Evolutionary conservation across 2,888 invertebrate species (phyloP), one percentile per base, ranked within the genome.

Genomic region (Hedychridium roseum): DNA sequence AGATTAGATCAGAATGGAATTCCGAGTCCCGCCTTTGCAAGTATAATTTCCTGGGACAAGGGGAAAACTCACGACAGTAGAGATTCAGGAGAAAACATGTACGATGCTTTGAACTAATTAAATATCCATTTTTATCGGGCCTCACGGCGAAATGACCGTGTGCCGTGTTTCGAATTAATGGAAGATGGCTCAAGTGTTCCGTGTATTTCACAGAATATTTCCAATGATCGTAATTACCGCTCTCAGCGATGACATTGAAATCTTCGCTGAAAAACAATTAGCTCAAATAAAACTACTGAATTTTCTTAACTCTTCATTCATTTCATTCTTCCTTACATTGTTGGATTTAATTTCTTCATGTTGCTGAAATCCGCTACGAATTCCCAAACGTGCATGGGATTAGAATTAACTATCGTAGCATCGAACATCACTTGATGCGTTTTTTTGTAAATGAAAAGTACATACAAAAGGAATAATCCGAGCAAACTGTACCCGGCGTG

Each of bases 311-410:
- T 34, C 2, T 20, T 20, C 21, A 15, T 20, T 11, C 1, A 21
- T 18, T 18, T 16, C 3, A n/a, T 21, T 26, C 9, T 46, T 58
- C 82, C 86, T 84, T 79, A 89, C 90, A 90, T 86, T 12, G 88
- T 86, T 12, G 89, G 89, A 78, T 89, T 89, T 20, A 90, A 79
- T 57, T 82, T 80, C 66, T 84, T 84, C 85, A 88, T 86, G 71
- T 89, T 88, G 66, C 85, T 87, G 66, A 89, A 89, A 78, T 89
- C 89, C 0, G 89, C 86, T n/a, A 89, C 84, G 76, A 83, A 89
- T 73, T 88, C 88, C 89, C 89, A 89, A 21, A 87, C 85, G 18
- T 79, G 80, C 66, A 82, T 82, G 12, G 89, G 85, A 64, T 82
- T 81, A 0, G 83, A 78, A 58, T 85, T 81, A 23, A 78, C 73